These are phyloP conservation scores for Gandaritis pyraliata DNA, from an alignment of 2,888 invertebrate genomes.

Conservation along the genomic window DNA sequence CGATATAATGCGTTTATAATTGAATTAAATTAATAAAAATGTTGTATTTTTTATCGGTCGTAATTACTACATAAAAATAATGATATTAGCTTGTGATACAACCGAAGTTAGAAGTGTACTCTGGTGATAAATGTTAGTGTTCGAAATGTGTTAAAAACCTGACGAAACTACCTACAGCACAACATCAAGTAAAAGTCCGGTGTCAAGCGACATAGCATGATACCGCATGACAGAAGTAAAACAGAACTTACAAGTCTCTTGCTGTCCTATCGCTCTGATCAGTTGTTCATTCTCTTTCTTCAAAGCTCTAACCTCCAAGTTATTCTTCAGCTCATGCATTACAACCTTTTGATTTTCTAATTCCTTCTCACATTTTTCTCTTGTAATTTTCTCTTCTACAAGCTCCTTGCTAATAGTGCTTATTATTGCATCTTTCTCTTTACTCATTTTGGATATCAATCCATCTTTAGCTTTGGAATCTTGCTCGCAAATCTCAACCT, in stretches of 20 bases:
- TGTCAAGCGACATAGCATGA: slow-evolving; percentile 26
- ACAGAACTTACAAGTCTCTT: slow-evolving; percentile 65
- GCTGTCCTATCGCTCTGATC: slow-evolving; percentile 57
- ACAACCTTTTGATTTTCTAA: slow-evolving; percentile 30
- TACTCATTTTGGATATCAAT: slow-evolving; percentile 42
- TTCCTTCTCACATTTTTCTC: slow-evolving; percentile 48
- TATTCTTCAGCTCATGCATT: slow-evolving; percentile 44
- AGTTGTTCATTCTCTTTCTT: slow-evolving; percentile 65
- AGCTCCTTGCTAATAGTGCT: slow-evolving; percentile 56
- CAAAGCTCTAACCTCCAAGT: slow-evolving; percentile 49
- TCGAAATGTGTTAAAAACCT: no score
- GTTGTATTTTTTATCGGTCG: no score
- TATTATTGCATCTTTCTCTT: slow-evolving; percentile 55
- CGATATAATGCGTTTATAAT: not conserved
- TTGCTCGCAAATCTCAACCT: slow-evolving; percentile 45
- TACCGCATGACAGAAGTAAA: slow-evolving; percentile 27
- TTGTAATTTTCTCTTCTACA: slow-evolving; percentile 51
- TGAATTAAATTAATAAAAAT: no score
- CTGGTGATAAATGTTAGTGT: no score
- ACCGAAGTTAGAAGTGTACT: no score
- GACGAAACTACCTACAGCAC: slow-evolving; percentile 20
- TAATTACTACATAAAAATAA: no score
- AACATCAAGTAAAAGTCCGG: slow-evolving; percentile 27
- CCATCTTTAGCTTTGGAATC: slow-evolving; percentile 49
- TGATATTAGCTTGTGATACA: no score